These are phyloP conservation scores for Mohoua ochrocephala DNA, from an alignment of 2,113 vertebrate genomes.

Conservation along the genomic window DNA sequence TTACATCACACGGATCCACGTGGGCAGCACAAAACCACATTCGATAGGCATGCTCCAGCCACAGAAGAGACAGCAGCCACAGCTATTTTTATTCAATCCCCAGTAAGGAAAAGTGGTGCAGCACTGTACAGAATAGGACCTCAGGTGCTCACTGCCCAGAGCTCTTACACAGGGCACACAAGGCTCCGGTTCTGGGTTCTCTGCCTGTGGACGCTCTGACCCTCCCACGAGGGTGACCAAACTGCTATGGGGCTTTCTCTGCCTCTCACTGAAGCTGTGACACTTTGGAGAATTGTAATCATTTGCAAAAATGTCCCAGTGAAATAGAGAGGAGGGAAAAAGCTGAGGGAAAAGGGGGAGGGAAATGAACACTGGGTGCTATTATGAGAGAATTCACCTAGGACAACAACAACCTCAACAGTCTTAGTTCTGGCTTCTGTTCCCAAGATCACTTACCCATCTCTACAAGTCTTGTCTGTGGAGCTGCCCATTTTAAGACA, in stretches of 20 bases:
- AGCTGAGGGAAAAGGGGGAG: background rate
- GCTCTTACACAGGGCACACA: background rate
- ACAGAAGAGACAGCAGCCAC: background rate
- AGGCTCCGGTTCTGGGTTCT: background rate
- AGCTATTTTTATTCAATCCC: background rate
- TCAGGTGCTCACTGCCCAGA: background rate
- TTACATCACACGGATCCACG: background rate
- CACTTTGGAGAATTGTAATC: background rate
- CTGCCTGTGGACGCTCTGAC: background rate
- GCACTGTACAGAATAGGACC: background rate
- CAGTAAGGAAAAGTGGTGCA: background rate
- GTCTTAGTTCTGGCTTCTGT: background rate
- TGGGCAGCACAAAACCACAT: background rate
- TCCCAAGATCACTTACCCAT: background rate
- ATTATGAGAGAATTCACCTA: background rate
- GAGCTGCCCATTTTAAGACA: background rate
- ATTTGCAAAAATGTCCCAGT: background rate
- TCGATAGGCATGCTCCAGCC: background rate
- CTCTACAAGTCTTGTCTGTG: background rate
- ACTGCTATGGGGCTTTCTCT: background rate
- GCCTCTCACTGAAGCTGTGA: background rate
- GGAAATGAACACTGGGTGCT: background rate
- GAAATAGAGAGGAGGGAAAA: background rate
- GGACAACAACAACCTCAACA: background rate
- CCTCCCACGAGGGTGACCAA: background rate